Conservation (phyloP, 2,888 invertebrate genomes). For the Nomada fabriciana region DNA sequence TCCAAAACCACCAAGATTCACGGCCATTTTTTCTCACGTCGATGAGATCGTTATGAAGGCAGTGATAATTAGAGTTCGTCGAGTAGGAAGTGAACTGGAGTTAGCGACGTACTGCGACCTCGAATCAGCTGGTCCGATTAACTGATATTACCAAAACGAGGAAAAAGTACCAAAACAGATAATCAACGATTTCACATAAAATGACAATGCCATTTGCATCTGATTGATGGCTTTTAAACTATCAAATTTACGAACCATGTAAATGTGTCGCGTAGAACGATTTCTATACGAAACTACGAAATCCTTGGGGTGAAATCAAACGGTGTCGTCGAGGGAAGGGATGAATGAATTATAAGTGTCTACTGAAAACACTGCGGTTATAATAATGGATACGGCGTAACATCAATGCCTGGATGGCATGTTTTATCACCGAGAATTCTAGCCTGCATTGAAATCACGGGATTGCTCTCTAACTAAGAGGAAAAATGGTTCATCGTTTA, state of each 20-base stretch:
- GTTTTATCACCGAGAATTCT: conserved; percentile 71
- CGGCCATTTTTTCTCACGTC: not conserved
- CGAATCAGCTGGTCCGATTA: not conserved
- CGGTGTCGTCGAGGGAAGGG: not conserved
- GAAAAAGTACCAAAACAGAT: too few relatives aligned
- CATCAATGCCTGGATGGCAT: conserved; percentile 78
- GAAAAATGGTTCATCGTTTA: conserved; percentile 7
- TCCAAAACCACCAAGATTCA: not conserved
- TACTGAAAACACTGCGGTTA: conserved; percentile 11
- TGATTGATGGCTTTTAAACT: not conserved
- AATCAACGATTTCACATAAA: not conserved
- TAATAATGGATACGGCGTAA: conserved; percentile 67
- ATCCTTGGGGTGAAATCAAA: not conserved
- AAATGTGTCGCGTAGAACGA: not conserved
- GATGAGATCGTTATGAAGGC: conserved; percentile 44
- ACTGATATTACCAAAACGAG: not conserved
- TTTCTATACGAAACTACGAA: not conserved
- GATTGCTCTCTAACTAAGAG: conserved; percentile 41
- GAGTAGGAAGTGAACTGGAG: conserved; percentile 26
- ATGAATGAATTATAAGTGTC: not conserved
- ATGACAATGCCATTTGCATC: too few relatives aligned
- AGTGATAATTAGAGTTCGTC: conserved; percentile 45
- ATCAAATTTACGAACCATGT: too few relatives aligned
- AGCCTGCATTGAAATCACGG: conserved; percentile 80
- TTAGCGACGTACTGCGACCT: not conserved